phyloP scores from a whole-genome alignment of 2,888 invertebrate species.

The Athetis lepigone region DNA sequence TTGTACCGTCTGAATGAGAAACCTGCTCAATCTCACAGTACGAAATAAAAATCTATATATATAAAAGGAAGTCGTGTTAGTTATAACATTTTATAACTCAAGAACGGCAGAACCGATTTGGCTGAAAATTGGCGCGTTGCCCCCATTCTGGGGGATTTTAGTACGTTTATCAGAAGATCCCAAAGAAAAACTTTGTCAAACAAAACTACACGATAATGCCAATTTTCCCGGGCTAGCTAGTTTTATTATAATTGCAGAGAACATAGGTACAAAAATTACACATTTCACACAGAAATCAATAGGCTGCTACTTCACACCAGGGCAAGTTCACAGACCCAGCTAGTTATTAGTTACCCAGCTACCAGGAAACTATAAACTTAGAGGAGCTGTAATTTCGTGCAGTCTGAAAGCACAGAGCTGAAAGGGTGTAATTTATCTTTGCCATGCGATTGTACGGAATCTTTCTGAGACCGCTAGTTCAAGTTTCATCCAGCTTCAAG shows the following conservation, averaged over 20 bases:
- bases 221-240: too few species aligned
- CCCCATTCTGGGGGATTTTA: too few species aligned
- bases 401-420: constrained; percentile 18
- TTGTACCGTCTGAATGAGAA: too few species aligned
- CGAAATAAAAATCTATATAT: too few species aligned
- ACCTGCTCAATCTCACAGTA: too few species aligned
- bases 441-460: constrained; percentile 21
- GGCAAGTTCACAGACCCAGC: constrained; percentile 8
- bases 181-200: too few species aligned
- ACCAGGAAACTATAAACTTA: constrained; percentile 59
- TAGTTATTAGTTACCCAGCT: constrained; percentile 38
- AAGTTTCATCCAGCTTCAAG: constrained; percentile 25
- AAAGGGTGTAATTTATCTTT: constrained; percentile 47
- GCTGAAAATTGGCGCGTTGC: too few species aligned
- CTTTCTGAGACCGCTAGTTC: constrained; percentile 15
- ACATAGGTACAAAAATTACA: not conserved
- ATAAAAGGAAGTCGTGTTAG: too few species aligned
- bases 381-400: constrained; percentile 39
- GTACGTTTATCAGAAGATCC: too few species aligned
- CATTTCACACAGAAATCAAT: constrained; percentile 27
- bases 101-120: too few species aligned
- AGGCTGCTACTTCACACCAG: constrained; percentile 26
- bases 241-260: not conserved
- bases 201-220: too few species aligned
- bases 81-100: too few species aligned